Conservation (phyloP, 2,797 vertebrate species). For the Pipistrellus pygmaeus region DNA sequence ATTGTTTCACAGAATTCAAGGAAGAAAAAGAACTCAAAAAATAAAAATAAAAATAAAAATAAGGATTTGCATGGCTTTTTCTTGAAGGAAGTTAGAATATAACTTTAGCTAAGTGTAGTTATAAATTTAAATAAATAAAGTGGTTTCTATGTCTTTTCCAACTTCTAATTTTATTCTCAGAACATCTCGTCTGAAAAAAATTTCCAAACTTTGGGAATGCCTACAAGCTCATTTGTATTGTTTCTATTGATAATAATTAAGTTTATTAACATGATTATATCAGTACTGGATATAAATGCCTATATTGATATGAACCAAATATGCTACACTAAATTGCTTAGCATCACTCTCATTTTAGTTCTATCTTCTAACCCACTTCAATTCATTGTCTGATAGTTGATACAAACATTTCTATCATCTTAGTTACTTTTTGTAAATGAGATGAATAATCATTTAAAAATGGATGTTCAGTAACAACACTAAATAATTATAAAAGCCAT, state of each 20-base stretch:
- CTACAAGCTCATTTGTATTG: background rate
- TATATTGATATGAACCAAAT: background rate
- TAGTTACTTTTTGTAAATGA: constrained; percentile 29
- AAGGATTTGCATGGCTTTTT: constrained; percentile 33
- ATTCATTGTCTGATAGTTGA: constrained; percentile 47
- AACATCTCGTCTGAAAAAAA: background rate
- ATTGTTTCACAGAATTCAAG: background rate
- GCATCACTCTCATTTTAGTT: constrained; percentile 28
- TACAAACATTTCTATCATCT: background rate
- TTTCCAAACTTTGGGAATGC: constrained; percentile 30
- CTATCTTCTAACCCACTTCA: constrained; percentile 35
- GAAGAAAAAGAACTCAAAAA: background rate
- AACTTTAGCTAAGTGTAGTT: constrained; percentile 64
- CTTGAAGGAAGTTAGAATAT: constrained; percentile 61
- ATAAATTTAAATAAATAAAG: constrained; percentile 61
- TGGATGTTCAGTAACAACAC: background rate
- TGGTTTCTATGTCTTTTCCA: constrained; percentile 50
- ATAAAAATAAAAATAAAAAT: background rate
- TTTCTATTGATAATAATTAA: constrained; percentile 4
- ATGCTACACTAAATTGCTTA: constrained; percentile 8
- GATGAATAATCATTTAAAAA: constrained; percentile 30
- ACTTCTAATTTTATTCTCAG: constrained; percentile 34
- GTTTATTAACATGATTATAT: constrained; percentile 25
- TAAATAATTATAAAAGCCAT: background rate
- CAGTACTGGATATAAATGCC: background rate